Evolutionary conservation across 2,113 vertebrate species (phyloP), one percentile per base, ranked within the genome.

Genomic region (Centrocercus urophasianus): DNA sequence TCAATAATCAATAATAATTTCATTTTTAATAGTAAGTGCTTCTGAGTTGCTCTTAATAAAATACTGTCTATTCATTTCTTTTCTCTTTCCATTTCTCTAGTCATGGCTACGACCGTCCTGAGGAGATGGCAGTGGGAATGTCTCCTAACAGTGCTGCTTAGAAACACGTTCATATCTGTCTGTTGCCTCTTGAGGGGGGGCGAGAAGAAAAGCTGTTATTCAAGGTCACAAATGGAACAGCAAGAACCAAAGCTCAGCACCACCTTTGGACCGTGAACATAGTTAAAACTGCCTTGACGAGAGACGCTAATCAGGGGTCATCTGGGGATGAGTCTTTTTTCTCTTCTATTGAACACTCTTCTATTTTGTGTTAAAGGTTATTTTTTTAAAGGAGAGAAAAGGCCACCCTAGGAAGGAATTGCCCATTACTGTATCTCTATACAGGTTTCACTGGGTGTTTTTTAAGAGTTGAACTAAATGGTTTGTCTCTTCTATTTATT

Each of bases 401-500:
- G 57, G 95, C 69, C 81, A 88, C 64, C 72, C 70, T 93, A 56
- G 71, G 92, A 93, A 93, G 90, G 79, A 92, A 83, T 90, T 93
- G 50, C 56, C 86, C 83, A 42, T 63, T 88, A 77, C 83, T 94
- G 76, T 95, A 92, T 91, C 57, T 93, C 78, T 84, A 69, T 77
- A 86, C 60, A 90, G 86, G 40, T 70, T 93, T 96, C 86, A 83
- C 61, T 94, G 75, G 47, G 56, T 95, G 79, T 95, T 96, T 96
- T 97, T 94, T 89, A 96, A 96, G 96, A 95, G 77, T 34, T 93
- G 82, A 96, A 96, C 94, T 94, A 92, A 96, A 93, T 38, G 5
- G 95, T 90, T 97, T 94, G 60, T 93, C 94, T 96, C 77, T 95
- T 96, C 90, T 98, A 97, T 98, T 98, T 98, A 97, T 98, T 98